Percentiles rank a stretch among this genome's conserved stretches.
Evolutionary conservation across 92 coral and sea anemone genomes (phyloP).

Genomic region (Virgularia gustaviana): DNA sequence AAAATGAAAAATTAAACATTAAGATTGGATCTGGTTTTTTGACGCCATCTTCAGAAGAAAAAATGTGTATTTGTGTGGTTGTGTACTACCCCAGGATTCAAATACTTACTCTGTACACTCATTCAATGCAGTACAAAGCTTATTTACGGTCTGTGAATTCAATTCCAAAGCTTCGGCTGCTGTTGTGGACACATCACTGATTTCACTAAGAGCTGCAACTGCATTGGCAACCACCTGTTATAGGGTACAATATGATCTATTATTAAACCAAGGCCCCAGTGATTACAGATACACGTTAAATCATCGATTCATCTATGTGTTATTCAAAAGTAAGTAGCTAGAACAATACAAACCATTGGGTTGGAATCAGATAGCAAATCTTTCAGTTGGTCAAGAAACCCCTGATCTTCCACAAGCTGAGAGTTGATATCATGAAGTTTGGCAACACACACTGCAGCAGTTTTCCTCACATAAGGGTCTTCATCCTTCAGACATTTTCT

Average conservation of each 20-base stretch:
- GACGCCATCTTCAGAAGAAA: background rate
- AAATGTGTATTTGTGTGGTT: background rate
- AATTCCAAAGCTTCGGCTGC: conserved; percentile 98
- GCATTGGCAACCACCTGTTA: conserved; percentile 96
- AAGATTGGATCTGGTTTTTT: background rate
- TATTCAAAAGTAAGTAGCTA: background rate
- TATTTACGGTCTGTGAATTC: conserved; percentile 95
- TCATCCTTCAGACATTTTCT: conserved; percentile 98
- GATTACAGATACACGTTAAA: background rate
- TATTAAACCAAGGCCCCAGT: background rate
- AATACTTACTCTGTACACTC: conserved; percentile 94
- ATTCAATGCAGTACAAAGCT: conserved; percentile 89
- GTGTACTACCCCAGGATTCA: no score
- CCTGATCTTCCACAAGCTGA: conserved; percentile 94
- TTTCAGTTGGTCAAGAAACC: conserved; percentile 82
- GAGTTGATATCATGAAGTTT: conserved; percentile 96
- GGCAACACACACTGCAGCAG: conserved; percentile 99
- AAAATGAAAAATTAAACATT: background rate
- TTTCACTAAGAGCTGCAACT: conserved; percentile 93
- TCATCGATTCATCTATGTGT: background rate
- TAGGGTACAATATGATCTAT: background rate
- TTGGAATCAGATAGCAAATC: conserved; percentile 93
- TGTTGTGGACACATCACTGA: conserved; percentile 85
- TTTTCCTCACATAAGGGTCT: conserved; percentile 97
- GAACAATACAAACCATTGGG: conserved; percentile 79